Conservation (phyloP, 2,113 vertebrate genomes). For the Rana temporaria region DNA sequence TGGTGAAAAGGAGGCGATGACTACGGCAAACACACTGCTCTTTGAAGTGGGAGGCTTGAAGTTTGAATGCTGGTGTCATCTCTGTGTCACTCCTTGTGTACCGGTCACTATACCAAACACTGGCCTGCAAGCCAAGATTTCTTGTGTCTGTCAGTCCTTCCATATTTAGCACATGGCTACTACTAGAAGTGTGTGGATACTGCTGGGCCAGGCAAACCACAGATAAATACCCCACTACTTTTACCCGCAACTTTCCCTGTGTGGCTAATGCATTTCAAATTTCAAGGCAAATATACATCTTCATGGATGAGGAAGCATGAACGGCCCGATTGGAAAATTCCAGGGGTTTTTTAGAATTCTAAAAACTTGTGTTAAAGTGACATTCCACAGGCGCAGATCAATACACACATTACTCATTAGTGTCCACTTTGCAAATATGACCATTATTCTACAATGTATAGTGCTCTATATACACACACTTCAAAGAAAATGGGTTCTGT, state of each 20-base stretch:
- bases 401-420: too few species aligned
- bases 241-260: not conserved
- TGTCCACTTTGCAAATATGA: too few species aligned
- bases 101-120: slow-evolving; percentile 13
- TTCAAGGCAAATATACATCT: not conserved
- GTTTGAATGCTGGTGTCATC: slow-evolving; percentile 49
- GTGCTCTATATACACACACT: too few species aligned
- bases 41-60: slow-evolving; percentile 49
- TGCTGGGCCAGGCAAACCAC: not conserved
- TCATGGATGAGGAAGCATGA: not conserved
- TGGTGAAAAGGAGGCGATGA: slow-evolving; percentile 18
- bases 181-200: slow-evolving; percentile 19
- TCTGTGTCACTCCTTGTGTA: slow-evolving; percentile 45
- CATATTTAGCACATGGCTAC: slow-evolving; percentile 7
- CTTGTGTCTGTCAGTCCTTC: slow-evolving; percentile 23
- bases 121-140: not conserved
- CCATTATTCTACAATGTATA: too few species aligned
- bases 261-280: slow-evolving; percentile 19
- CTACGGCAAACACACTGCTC: slow-evolving; percentile 20
- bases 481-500: too few species aligned
- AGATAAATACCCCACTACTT: not conserved
- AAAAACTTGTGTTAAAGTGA: too few species aligned
- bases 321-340: too few species aligned
- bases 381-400: too few species aligned
- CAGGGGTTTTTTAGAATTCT: too few species aligned